phyloP scores from a whole-genome alignment of 2,888 invertebrate species.

The Stomorhina lunata region DNA sequence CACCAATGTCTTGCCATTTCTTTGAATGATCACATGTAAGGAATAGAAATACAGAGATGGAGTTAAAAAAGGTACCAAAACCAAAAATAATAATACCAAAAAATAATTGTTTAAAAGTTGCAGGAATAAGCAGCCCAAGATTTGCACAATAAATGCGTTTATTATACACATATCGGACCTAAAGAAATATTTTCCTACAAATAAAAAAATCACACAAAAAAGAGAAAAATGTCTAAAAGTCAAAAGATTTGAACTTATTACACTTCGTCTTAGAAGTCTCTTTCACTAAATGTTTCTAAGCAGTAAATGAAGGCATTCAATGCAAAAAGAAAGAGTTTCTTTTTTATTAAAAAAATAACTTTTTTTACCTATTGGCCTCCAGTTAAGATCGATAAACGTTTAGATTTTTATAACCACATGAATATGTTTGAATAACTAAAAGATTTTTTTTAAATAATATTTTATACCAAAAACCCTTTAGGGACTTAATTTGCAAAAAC shows the following conservation, averaged over 20 bases:
- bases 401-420: slow-evolving; percentile 25
- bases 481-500: slow-evolving; percentile 37
- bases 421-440: neutral
- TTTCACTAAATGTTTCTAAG: neutral
- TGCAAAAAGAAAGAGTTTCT: neutral
- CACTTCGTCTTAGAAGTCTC: neutral
- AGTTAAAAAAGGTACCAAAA: neutral
- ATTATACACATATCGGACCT: neutral
- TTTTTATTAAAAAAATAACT: slow-evolving; percentile 15
- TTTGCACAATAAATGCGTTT: slow-evolving; percentile 6
- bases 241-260: slow-evolving; percentile 54
- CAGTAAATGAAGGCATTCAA: no score
- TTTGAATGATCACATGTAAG: neutral
- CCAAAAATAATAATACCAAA: slow-evolving; percentile 24
- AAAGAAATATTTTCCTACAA: neutral
- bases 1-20: neutral
- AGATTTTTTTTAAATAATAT: slow-evolving; percentile 1
- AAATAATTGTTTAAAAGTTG: slow-evolving; percentile 30
- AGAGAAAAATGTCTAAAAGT: slow-evolving; percentile 25
- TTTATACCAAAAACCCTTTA: slow-evolving; percentile 48
- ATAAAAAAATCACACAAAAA: neutral
- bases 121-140: neutral
- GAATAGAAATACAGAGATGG: neutral
- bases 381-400: slow-evolving; percentile 54
- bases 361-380: slow-evolving; percentile 47